Evolutionary conservation across 2,888 invertebrate species (phyloP), one percentile per base, ranked within the genome.

Genomic region (Eucriotettix oculatus): DNA sequence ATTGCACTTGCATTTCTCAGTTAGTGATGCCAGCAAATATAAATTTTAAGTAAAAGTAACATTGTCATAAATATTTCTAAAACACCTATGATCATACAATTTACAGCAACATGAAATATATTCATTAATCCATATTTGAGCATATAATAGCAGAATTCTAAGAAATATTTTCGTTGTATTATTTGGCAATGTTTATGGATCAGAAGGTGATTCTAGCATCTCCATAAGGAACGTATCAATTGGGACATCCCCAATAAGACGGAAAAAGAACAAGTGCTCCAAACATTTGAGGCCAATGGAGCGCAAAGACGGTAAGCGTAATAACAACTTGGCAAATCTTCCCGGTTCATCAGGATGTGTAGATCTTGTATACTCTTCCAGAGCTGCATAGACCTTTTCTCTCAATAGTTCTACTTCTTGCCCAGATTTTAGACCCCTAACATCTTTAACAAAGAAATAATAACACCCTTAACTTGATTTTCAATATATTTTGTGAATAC

Each of bases 211-310:
- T 71, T 90, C 88, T 62, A 93, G 78, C 77, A 90, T 85, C 68
- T 91, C 89, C 66, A 83, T 81, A 62, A 94, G 82, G 74, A 90
- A 92, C 57, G 85, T 84, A 71, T 91, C 88, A 70, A 97, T 85
- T 65, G 86, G 86, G 62, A 84, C 83, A 68, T 95, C 91, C 48
- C 91, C 90, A 68, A 94, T 87, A 64, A 96, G 81, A 71, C 90
- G 87, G 78, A 90, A 93, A 81, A 90, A 93, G 79, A 93, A 96
- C 66, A 96, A 80, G 75, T 95, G 92, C 74, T 97, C 96, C 70
- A 90, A 80, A 76, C 94, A 93, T 76, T 95, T 95, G 57, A 97
- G 83, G 61, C 92, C 91, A 70, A 95, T 93, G 65, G 91, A 91
- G 62, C 94, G 83, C 56, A 95, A 79, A 40, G 93, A 90, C 10